phyloP scores from a whole-genome alignment of 2,113 vertebrate genomes.

The Suncus etruscus region DNA sequence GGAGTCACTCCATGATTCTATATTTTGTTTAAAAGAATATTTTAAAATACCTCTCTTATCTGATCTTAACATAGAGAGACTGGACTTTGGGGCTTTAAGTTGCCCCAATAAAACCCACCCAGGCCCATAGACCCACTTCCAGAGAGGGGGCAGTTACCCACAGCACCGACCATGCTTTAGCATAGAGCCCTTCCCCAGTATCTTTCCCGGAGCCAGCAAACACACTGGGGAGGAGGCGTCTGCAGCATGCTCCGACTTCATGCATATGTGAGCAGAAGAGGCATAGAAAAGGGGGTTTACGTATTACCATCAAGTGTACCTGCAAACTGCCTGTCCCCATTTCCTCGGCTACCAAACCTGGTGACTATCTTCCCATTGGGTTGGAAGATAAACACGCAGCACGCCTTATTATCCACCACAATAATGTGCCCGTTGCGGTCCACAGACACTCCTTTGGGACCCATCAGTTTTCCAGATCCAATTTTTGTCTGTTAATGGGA shows the following conservation, averaged over 20 bases:
- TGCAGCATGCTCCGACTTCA: conserved; percentile 84
- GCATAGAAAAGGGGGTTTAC: conserved; percentile 86
- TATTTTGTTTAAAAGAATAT: conserved; percentile 19
- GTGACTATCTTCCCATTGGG: conserved; percentile 97
- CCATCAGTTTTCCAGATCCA: conserved; percentile 98
- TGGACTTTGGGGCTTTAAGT: background rate
- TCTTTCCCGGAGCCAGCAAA: conserved; percentile 41
- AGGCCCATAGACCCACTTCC: background rate
- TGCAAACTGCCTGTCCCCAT: conserved; percentile 99
- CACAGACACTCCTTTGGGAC: conserved; percentile 97
- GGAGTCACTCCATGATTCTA: background rate
- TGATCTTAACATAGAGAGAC: background rate
- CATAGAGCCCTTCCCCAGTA: background rate
- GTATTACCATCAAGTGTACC: conserved; percentile 92
- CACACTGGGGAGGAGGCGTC: conserved; percentile 31
- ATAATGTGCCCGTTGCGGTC: conserved; percentile 98
- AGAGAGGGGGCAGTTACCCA: background rate
- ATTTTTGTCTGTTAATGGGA: conserved; percentile 92
- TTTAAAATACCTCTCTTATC: conserved; percentile 17
- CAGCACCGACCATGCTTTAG: background rate
- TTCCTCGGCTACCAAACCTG: conserved; percentile 97
- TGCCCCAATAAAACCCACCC: background rate
- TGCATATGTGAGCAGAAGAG: conserved; percentile 86
- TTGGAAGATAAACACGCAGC: conserved; percentile 98
- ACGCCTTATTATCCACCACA: conserved; percentile 98